phyloP scores from a whole-genome alignment of 2,797 vertebrate genomes.

The Sardinella longiceps region DNA sequence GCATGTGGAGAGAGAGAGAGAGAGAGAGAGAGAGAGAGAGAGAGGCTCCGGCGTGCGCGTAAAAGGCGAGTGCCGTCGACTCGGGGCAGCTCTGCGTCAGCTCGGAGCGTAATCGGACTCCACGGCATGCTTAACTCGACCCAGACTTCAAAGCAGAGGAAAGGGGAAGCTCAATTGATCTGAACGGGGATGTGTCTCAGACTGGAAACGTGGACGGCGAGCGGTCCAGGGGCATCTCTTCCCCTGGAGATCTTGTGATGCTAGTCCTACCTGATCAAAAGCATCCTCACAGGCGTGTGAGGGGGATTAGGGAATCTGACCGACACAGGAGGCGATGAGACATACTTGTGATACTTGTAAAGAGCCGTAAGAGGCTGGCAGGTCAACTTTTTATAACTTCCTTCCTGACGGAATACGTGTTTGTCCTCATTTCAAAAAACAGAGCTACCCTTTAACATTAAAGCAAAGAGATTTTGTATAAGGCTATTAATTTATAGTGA shows the following conservation, averaged over 20 bases:
- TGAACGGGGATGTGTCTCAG: conserved; percentile 75
- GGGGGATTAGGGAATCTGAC: conserved; percentile 43
- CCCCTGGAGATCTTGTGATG: conserved; percentile 71
- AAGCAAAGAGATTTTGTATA: neutral
- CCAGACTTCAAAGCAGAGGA: conserved; percentile 78
- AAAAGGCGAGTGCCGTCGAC: conserved; percentile 57
- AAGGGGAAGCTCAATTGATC: conserved; percentile 78
- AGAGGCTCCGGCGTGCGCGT: conserved; percentile 51
- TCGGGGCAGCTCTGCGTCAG: conserved; percentile 73
- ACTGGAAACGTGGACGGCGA: conserved; percentile 67
- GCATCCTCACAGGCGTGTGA: conserved; percentile 53
- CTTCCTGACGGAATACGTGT: neutral
- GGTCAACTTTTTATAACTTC: conserved; percentile 1
- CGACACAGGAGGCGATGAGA: neutral
- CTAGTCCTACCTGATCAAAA: conserved; percentile 62
- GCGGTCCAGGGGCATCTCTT: conserved; percentile 44
- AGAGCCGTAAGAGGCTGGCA: conserved; percentile 56
- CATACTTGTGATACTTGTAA: conserved; percentile 58
- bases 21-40: conserved; percentile 63
- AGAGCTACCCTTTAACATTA: neutral
- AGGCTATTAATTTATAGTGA: neutral
- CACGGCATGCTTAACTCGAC: conserved; percentile 77
- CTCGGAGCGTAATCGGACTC: conserved; percentile 75
- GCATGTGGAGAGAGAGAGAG: conserved; percentile 63
- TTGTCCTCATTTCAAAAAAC: neutral